Conservation (phyloP, 1,140 invertebrate genomes). For the Macrobrachium rosenbergii region DNA sequence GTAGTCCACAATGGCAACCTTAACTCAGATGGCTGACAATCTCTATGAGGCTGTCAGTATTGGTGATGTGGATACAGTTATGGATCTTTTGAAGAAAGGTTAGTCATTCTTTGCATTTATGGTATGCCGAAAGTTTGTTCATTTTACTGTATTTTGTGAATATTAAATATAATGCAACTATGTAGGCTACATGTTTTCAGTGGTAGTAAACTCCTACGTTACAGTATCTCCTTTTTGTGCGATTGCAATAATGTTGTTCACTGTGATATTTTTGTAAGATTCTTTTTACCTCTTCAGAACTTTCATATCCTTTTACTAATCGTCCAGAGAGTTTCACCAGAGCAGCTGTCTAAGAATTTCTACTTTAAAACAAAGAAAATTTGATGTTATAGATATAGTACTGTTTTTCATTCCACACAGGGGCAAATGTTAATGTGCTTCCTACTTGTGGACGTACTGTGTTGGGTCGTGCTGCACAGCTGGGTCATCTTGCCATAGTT, state of each 20-base stretch:
- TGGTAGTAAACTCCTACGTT: no score
- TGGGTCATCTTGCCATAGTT: conserved; percentile 71
- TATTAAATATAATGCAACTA: neutral
- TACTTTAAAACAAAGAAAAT: neutral
- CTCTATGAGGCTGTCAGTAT: conserved; percentile 66
- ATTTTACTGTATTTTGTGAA: neutral
- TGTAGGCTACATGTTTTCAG: neutral
- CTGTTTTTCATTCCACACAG: conserved; percentile 67
- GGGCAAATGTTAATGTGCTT: conserved; percentile 72
- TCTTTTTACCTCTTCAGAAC: no score
- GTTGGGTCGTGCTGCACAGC: conserved; percentile 71
- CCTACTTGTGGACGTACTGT: conserved; percentile 71
- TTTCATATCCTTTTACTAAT: no score
- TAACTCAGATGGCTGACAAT: conserved; percentile 65
- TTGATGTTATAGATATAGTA: neutral
- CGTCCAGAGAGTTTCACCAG: neutral
- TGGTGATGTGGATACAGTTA: conserved; percentile 66
- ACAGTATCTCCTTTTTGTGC: no score
- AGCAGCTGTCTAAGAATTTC: neutral
- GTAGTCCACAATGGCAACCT: conserved; percentile 35
- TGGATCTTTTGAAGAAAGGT: conserved; percentile 67
- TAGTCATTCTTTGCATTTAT: conserved; percentile 6
- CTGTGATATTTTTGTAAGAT: no score
- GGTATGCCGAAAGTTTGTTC: neutral
- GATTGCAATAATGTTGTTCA: no score